Evolutionary conservation across 2,797 vertebrate genomes (phyloP), one percentile per base, ranked within the genome.

Genomic region (Neosilurus mollespiculum): DNA sequence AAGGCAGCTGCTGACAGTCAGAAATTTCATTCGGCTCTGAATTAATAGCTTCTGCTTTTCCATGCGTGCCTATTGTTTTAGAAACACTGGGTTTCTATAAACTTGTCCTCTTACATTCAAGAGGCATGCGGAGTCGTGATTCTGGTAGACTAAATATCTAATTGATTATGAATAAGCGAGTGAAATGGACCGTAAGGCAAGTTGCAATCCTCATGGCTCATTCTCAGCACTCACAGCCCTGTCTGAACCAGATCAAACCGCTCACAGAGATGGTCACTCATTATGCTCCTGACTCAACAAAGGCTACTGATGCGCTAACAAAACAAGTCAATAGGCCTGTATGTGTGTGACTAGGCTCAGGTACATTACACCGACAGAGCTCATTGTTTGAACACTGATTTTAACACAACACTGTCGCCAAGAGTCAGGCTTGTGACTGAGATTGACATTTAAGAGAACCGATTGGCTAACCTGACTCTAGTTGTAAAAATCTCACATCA

Each of bases 151-250:
- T 78, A 84, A 83, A 79, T 81, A 84, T 72, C 78, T 83, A 85
- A 84, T 84, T 87, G 76, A 87, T 85, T 66, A 81, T 4, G 43
- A 78, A 81, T 81, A 77, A 83, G 78, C 76, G 80, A 59, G 77
- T 78, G 80, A 82, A 87, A 87, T 80, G 71, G 76, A 61, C 67
- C 81, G 72, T 61, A 82, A 83, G 80, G 64, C 67, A 62, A 81
- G 18, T 24, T 62, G 53, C 77, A 15, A 56, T 77, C 37, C 78
- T 75, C 76, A 61, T 18, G 34, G 49, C 75, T 83, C 78, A 73
- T 56, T 34, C 54, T 34, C 79, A 14, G 56, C 49, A 76, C 18
- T 84, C 81, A 72, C 79, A 83, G 64, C 70, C 24, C 54, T 81
- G 72, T 71, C 84, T 82, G 70, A 80, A 77, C 81, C 70, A 54